These are phyloP conservation scores for Crypturellus undulatus DNA, from an alignment of 2,113 vertebrate genomes.

Conservation along the genomic window DNA sequence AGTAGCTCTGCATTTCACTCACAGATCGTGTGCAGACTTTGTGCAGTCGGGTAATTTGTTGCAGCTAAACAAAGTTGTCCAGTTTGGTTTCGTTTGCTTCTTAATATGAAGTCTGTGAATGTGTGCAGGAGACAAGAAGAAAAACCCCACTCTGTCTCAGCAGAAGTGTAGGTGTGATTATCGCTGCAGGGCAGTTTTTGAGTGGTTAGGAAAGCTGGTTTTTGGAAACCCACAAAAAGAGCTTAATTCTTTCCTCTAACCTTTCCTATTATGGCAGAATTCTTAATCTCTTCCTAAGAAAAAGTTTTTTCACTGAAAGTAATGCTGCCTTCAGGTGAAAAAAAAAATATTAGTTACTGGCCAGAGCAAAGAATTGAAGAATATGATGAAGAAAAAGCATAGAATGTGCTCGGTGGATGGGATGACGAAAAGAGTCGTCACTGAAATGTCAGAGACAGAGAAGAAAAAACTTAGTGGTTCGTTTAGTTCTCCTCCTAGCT, in stretches of 20 bases:
- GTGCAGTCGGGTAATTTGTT: neutral
- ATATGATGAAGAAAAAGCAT: neutral
- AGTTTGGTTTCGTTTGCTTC: slow-evolving; percentile 17
- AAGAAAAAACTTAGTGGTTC: neutral
- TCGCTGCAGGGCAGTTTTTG: neutral
- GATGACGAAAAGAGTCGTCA: neutral
- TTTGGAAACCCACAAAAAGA: neutral
- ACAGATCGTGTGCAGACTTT: neutral
- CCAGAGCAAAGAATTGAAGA: neutral
- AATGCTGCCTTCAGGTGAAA: neutral
- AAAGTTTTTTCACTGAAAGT: neutral
- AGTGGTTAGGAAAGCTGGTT: neutral
- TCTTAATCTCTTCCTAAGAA: neutral
- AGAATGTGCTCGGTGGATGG: neutral
- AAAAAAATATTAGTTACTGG: neutral
- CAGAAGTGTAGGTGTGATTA: neutral
- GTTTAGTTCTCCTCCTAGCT: neutral
- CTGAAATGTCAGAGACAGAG: neutral
- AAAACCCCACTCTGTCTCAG: neutral
- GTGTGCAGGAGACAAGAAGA: neutral
- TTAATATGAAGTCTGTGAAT: neutral
- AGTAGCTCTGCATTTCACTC: slow-evolving; percentile 11
- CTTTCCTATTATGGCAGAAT: neutral
- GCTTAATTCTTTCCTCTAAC: neutral
- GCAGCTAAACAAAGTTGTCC: neutral